Evolutionary conservation across 2,113 vertebrate species (phyloP).

Genomic region (Plotosus lineatus): DNA sequence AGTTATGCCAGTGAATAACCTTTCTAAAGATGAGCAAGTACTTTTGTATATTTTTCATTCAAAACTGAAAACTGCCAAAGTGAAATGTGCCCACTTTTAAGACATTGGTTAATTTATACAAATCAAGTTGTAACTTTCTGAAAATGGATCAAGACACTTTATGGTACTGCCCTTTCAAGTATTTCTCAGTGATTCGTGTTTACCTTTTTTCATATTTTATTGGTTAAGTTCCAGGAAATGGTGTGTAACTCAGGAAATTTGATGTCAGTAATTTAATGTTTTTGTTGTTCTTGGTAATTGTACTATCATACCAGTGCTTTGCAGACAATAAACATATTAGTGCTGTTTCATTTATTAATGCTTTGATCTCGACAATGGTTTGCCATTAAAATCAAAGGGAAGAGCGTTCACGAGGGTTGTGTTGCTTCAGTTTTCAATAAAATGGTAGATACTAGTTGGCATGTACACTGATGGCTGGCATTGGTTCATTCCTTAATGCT

Average conservation of each 20-base stretch:
- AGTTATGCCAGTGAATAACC: background rate
- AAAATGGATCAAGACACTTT: background rate
- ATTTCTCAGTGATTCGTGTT: background rate
- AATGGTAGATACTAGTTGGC: too few relatives aligned
- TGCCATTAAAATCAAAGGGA: background rate
- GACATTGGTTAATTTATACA: slow-evolving; percentile 14
- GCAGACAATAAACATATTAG: background rate
- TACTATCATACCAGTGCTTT: background rate
- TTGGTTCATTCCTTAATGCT: background rate
- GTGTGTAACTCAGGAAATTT: slow-evolving; percentile 40
- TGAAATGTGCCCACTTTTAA: background rate
- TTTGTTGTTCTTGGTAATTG: background rate
- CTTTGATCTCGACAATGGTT: background rate
- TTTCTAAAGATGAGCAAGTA: background rate
- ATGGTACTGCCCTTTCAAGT: background rate
- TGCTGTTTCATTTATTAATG: background rate
- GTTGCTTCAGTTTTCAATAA: background rate
- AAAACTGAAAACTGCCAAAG: background rate
- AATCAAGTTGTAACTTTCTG: background rate
- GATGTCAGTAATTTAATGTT: background rate
- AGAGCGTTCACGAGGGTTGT: background rate
- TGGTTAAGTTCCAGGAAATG: background rate
- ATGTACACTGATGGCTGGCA: too few relatives aligned
- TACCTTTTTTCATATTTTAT: background rate
- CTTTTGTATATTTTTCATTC: slow-evolving; percentile 6